Percentiles rank a stretch among this genome's conserved stretches.
phyloP scores from a whole-genome alignment of 2,113 vertebrate species.

The Fregetta grallaria region DNA sequence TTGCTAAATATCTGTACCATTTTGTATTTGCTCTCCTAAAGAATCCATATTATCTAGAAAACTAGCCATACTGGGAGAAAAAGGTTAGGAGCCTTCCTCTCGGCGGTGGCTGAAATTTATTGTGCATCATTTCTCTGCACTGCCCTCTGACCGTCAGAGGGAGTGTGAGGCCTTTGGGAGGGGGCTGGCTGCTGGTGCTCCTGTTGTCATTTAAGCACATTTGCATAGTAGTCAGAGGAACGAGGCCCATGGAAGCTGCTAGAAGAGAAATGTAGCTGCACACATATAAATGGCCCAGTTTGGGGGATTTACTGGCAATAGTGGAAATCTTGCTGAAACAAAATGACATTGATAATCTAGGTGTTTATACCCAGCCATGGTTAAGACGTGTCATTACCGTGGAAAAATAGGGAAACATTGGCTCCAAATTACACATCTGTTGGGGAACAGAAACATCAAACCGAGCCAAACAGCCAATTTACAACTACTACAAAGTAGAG shows the following conservation, averaged over 20 bases:
- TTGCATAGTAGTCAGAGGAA: not conserved
- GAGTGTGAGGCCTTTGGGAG: not conserved
- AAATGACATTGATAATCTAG: not conserved
- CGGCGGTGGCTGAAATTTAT: not conserved
- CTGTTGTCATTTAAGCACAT: not conserved
- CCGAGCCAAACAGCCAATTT: not conserved
- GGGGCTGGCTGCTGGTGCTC: not conserved
- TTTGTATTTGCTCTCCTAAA: not conserved
- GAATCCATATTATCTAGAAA: not conserved
- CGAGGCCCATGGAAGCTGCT: rapidly evolving
- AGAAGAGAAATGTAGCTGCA: not conserved
- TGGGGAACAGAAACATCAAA: not conserved
- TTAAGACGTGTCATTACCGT: not conserved
- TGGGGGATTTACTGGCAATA: not conserved
- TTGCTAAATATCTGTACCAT: not conserved
- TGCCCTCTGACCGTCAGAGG: not conserved
- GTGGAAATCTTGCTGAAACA: not conserved
- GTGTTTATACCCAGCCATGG: not conserved
- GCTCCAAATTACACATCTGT: not conserved
- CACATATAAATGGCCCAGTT: not conserved
- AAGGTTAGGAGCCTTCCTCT: not conserved
- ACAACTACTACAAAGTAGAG: not conserved
- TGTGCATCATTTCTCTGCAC: not conserved
- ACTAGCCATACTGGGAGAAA: rapidly evolving
- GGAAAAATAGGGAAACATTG: not conserved